Evolutionary conservation across 2,113 vertebrate genomes (phyloP).

Genomic region (Lasiurus cinereus): DNA sequence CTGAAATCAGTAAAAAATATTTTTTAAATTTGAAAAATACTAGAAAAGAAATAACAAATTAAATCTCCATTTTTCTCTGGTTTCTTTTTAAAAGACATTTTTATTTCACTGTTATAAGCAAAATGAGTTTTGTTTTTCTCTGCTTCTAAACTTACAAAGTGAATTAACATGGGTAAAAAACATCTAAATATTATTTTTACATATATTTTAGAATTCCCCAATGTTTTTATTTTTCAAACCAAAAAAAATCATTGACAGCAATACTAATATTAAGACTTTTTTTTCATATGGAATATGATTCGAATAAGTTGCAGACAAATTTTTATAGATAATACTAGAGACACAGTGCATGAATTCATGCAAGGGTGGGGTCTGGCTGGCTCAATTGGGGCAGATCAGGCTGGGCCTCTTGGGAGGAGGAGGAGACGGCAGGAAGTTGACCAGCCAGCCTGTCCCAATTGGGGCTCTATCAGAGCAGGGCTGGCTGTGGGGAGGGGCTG

Average conservation of each 20-base stretch:
- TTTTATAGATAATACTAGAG: background rate
- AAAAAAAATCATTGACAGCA: background rate
- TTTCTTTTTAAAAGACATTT: background rate
- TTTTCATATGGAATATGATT: slow-evolving; percentile 3
- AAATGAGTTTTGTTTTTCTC: slow-evolving; percentile 41
- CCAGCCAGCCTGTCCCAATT: too few relatives aligned
- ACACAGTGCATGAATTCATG: too few relatives aligned
- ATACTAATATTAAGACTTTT: background rate
- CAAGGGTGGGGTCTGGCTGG: too few relatives aligned
- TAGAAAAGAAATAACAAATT: slow-evolving; percentile 26
- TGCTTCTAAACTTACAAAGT: slow-evolving; percentile 21
- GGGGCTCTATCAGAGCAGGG: too few relatives aligned
- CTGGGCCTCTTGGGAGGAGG: too few relatives aligned
- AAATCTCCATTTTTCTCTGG: background rate
- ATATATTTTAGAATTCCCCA: background rate
- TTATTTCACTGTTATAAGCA: background rate
- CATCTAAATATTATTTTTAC: background rate
- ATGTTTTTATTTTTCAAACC: slow-evolving; percentile 27
- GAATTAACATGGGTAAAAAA: background rate
- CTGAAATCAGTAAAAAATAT: too few relatives aligned
- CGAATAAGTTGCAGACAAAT: background rate
- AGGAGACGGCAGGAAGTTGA: too few relatives aligned
- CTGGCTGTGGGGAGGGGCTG: too few relatives aligned
- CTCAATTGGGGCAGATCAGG: too few relatives aligned
- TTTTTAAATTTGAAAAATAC: slow-evolving; percentile 40